These are phyloP conservation scores for Hydrotaea cyrtoneurina DNA, from an alignment of 2,888 invertebrate species.

Conservation along the genomic window DNA sequence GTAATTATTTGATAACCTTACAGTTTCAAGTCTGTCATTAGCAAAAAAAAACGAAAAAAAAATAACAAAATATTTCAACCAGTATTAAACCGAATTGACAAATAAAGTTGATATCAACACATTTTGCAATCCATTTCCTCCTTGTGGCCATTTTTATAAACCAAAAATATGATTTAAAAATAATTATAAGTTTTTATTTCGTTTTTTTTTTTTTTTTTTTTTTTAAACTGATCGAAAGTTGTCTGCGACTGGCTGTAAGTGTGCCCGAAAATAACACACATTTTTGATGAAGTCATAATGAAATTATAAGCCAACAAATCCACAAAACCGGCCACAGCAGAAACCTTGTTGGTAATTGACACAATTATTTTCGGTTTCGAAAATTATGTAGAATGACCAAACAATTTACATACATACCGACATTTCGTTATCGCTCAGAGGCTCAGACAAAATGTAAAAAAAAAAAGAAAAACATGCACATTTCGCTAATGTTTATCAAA, in stretches of 20 bases:
- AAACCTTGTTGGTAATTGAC: slow-evolving; percentile 47
- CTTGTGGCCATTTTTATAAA: slow-evolving; percentile 6
- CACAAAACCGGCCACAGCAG: not conserved
- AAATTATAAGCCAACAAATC: not conserved
- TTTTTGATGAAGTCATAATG: slow-evolving; percentile 8
- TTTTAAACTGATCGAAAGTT: not conserved
- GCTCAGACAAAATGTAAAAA: not conserved
- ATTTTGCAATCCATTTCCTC: slow-evolving; percentile 23
- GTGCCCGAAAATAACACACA: not conserved
- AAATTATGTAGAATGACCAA: slow-evolving; percentile 39
- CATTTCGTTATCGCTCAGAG: not conserved
- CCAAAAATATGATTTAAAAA: not conserved
- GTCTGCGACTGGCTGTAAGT: not conserved
- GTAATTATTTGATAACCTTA: slow-evolving; percentile 2
- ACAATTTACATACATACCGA: slow-evolving; percentile 19
- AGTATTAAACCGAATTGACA: not conserved
- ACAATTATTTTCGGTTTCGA: slow-evolving; percentile 48
- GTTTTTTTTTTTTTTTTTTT: too few species aligned
- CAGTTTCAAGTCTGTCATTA: not conserved
- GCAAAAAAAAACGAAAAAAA: not conserved
- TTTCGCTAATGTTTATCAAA: not conserved
- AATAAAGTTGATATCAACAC: not conserved
- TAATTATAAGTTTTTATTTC: too few species aligned
- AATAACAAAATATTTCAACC: too few species aligned
- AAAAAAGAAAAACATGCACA: not conserved